Evolutionary conservation across 2,797 vertebrate genomes (phyloP), one percentile per base, ranked within the genome.

Genomic region (Spinibarbus caldwelli): DNA sequence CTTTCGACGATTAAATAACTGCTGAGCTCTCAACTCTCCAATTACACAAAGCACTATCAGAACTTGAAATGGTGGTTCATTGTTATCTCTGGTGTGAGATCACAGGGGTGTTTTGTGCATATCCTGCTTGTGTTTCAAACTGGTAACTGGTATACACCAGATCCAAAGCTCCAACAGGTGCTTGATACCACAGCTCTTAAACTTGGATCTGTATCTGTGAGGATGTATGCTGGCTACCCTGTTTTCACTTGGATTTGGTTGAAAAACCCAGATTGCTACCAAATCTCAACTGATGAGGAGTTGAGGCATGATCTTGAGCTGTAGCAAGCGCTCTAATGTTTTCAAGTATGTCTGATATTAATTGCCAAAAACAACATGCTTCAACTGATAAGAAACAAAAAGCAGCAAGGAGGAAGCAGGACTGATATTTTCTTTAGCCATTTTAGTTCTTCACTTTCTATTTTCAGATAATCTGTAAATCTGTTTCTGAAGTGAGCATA

Each of bases 91-190:
- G 78, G 38, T 85, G 78, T 76, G 34, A 81, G 49, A 88, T 81
- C 86, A 57, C 34, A 80, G 0, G 14, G 72, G n/a, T 34, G 29
- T 45, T 47, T 31, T 64, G 3, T 71, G 45, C 29, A 38, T 23
- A 59, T 66, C 45, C n/a, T 34, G 64, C 54, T 86, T 88, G 64
- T 86, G 83, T 85, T 86, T 85, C 70, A 73, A 78, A 54, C 82
- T 52, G 14, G 26, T 68, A 31, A 45, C 43, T 64, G 85, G 79
- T 73, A 49, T 43, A 31, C 1, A 31, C 38, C 45, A 21, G 17
- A 52, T 84, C 82, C 41, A 38, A 41, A 52, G 79, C 70, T 62
- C 68, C 21, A 87, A 94, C 95, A 95, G 95, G 95, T 95, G 94
- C 88, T 86, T 91, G 89, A 92, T 92, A 92, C 92, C 91, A 92